phyloP scores from a whole-genome alignment of 1,140 invertebrate genomes.

The Globodera ellingtonae region DNA sequence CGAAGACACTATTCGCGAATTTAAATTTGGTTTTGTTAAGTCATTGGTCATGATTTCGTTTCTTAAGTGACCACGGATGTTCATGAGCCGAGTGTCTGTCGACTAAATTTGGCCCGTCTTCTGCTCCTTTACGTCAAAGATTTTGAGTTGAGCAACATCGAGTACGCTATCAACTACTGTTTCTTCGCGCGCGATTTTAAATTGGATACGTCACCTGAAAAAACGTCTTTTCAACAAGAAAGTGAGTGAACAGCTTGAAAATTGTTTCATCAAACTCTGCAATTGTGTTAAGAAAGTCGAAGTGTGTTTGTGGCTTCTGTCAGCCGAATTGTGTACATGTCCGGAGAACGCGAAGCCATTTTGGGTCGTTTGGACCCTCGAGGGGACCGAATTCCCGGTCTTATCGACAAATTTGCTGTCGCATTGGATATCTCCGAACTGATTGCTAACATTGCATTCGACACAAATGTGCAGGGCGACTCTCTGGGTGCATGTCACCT shows the following conservation, averaged over 20 bases:
- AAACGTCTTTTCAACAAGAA: slow-evolving; percentile 15
- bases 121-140: slow-evolving; percentile 60
- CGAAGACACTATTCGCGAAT: too few relatives aligned
- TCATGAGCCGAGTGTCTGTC: slow-evolving; percentile 43
- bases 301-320: slow-evolving; percentile 62
- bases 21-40: too few relatives aligned
- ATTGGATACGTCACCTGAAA: slow-evolving; percentile 40
- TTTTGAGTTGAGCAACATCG: slow-evolving; percentile 57
- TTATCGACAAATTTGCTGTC: slow-evolving; percentile 51
- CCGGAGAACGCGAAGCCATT: slow-evolving; percentile 46
- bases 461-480: slow-evolving; percentile 43
- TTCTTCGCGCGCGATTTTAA: slow-evolving; percentile 55
- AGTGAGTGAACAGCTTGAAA: neutral
- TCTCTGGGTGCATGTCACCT: slow-evolving; percentile 42
- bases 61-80: slow-evolving; percentile 54
- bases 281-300: slow-evolving; percentile 33
- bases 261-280: neutral
- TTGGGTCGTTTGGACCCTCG: slow-evolving; percentile 45
- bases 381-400: slow-evolving; percentile 42
- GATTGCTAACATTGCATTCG: slow-evolving; percentile 44
- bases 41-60: slow-evolving; percentile 2
- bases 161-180: slow-evolving; percentile 56
- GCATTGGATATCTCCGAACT: slow-evolving; percentile 43
- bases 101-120: slow-evolving; percentile 60
- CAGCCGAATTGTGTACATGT: slow-evolving; percentile 57